Evolutionary conservation across 2,888 invertebrate species (phyloP), one percentile per base, ranked within the genome.

Genomic region (Dolichopus griseipennis): DNA sequence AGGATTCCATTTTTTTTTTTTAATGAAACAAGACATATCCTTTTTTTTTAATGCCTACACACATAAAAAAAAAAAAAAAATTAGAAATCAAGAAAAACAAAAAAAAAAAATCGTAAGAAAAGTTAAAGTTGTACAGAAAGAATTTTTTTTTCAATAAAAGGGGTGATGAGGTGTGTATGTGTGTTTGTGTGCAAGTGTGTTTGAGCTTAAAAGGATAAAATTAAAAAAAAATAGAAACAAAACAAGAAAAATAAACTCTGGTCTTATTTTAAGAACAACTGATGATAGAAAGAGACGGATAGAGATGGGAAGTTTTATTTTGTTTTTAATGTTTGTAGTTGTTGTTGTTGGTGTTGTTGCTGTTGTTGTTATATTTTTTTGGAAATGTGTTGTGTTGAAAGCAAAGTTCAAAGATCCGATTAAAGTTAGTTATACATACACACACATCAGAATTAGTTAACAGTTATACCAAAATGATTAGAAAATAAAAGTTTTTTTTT

Each of bases 401-500:
- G 52, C 18, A 52, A 52, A 52, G 52, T 52, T 52, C 52, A 52
- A 52, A 52, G 52, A 52, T 52, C 52, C 52, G 52, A 52, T 52
- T 52, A 52, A 18, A 18, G 1, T 12, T 18, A 18, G 18, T 52
- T 15, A 9, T 10, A 43, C 10, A 3, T 10, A 43, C 7, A 52
- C 8, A 37, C 8, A 12, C 37, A 37, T 12, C 27, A 27, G 27
- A 27, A 27, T 27, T 27, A 27, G 27, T 27, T 27, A 27, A 4
- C 27, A 27, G 27, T 27, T 27, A 27, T 27, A 27, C 3, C 27
- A 27, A n/a, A n/a, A 27, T 27, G 27, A 27, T 27, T 27, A 27
- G 5, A 27, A 27, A 27, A 5, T 27, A n/a, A n/a, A n/a, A n/a
- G n/a, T n/a, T n/a, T n/a, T n/a, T n/a, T n/a, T n/a, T n/a, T n/a